Percentiles rank a stretch among this genome's conserved stretches.
Conservation (phyloP, 2,113 vertebrate genomes). For the Pipra filicauda region DNA sequence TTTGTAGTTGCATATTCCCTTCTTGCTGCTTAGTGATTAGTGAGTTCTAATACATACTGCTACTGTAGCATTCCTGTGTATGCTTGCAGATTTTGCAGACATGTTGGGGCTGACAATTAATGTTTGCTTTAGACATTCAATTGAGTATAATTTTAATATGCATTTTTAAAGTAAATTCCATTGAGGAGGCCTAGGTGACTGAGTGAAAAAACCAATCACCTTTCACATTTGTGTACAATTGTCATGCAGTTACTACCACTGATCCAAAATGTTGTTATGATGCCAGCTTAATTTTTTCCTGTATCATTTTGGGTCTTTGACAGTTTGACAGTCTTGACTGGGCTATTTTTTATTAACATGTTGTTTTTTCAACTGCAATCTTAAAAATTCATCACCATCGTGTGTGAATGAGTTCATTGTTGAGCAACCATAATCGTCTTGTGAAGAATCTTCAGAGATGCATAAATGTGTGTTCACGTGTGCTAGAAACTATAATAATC, state of each 20-base stretch:
- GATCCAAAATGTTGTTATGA: constrained; percentile 44
- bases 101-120: constrained; percentile 36
- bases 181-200: constrained; percentile 69
- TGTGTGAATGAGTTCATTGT: constrained; percentile 17
- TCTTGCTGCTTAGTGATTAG: background rate
- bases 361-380: background rate
- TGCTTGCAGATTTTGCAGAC: background rate
- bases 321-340: background rate
- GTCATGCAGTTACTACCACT: constrained; percentile 11
- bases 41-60: background rate
- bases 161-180: constrained; percentile 25
- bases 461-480: background rate
- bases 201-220: constrained; percentile 52
- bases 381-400: constrained; percentile 4
- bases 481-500: background rate
- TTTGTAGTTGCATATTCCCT: background rate
- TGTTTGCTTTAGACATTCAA: background rate
- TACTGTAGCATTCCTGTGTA: background rate
- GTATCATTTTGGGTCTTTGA: constrained; percentile 33
- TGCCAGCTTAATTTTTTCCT: constrained; percentile 14
- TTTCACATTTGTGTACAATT: constrained; percentile 29
- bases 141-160: background rate
- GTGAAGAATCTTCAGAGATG: constrained; percentile 26
- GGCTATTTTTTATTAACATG: background rate
- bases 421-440: background rate